A percentile compares a stretch with the other conserved stretches of the same genome.
phyloP scores from a whole-genome alignment of 2,888 invertebrate species.

The Gymnoscelis rufifasciata region DNA sequence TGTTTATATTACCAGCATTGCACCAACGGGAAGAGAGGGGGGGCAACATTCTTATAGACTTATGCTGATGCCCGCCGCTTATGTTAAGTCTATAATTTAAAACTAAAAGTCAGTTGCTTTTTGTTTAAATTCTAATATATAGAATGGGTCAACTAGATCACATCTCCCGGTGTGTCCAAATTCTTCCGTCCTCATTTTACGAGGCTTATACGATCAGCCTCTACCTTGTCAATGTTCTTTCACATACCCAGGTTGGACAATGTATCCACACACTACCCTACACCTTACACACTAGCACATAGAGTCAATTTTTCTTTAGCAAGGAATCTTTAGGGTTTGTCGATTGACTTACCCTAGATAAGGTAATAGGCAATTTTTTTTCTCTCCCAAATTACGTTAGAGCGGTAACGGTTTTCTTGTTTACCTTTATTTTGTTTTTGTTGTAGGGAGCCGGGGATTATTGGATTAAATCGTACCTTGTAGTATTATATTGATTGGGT shows the following conservation, averaged over 20 bases:
- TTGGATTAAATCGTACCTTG: conserved; percentile 15
- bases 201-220: conserved; percentile 74
- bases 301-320: conserved; percentile 32
- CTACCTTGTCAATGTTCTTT: conserved; percentile 75
- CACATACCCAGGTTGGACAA: conserved; percentile 70
- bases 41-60: too few relatives aligned
- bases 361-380: conserved; percentile 72
- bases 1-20: too few relatives aligned
- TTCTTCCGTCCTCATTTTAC: conserved; percentile 73
- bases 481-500: conserved; percentile 15
- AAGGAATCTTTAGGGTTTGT: neutral
- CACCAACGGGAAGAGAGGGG: too few relatives aligned
- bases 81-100: too few relatives aligned
- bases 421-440: conserved; percentile 67
- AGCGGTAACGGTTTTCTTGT: conserved; percentile 64
- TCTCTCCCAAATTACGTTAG: conserved; percentile 61
- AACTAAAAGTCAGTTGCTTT: too few relatives aligned
- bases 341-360: conserved; percentile 75
- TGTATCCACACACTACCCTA: conserved; percentile 35
- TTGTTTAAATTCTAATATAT: too few relatives aligned
- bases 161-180: conserved; percentile 43
- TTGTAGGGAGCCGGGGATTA: conserved; percentile 21
- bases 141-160: too few relatives aligned
- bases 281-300: conserved; percentile 18
- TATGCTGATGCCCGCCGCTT: too few relatives aligned